These are phyloP conservation scores for Bryconaethiops microstoma DNA, from an alignment of 2,797 vertebrate species.

Conservation along the genomic window DNA sequence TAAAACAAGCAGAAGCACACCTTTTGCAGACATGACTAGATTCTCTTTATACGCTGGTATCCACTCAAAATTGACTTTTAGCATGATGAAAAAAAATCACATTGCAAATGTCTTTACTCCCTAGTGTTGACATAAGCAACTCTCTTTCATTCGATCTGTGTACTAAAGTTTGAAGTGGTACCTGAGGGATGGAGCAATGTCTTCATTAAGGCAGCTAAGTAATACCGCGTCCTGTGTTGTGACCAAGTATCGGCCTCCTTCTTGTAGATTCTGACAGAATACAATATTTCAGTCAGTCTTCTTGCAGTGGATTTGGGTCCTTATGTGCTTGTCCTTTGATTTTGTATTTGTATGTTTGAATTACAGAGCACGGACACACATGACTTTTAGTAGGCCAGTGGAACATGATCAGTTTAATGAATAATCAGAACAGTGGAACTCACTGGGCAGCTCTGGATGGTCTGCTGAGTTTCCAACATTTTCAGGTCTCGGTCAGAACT, in stretches of 20 bases:
- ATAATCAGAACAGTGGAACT: constrained; percentile 18
- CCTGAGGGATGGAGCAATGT: constrained; percentile 80
- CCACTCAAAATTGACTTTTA: too few relatives aligned
- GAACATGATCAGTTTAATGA: constrained; percentile 31
- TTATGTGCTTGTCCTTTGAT: background rate
- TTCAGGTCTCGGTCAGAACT: constrained; percentile 69
- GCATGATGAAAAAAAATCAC: background rate
- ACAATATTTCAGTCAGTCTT: background rate
- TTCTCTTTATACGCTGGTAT: too few relatives aligned
- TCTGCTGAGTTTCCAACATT: constrained; percentile 77
- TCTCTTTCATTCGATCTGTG: constrained; percentile 29
- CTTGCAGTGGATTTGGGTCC: background rate
- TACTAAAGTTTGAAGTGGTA: constrained; percentile 57
- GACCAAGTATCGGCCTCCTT: constrained; percentile 83
- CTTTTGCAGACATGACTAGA: too few relatives aligned
- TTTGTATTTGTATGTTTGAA: background rate
- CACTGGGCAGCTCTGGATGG: constrained; percentile 85
- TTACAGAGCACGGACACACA: constrained; percentile 14
- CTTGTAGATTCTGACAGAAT: constrained; percentile 74
- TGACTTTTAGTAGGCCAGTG: background rate
- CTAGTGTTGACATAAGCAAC: background rate
- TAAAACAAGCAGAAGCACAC: too few relatives aligned
- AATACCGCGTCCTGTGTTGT: constrained; percentile 79
- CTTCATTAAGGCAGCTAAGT: constrained; percentile 74
- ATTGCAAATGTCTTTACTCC: background rate